Evolutionary conservation across 2,888 invertebrate species (phyloP).

Genomic region (Syrphus vitripennis): DNA sequence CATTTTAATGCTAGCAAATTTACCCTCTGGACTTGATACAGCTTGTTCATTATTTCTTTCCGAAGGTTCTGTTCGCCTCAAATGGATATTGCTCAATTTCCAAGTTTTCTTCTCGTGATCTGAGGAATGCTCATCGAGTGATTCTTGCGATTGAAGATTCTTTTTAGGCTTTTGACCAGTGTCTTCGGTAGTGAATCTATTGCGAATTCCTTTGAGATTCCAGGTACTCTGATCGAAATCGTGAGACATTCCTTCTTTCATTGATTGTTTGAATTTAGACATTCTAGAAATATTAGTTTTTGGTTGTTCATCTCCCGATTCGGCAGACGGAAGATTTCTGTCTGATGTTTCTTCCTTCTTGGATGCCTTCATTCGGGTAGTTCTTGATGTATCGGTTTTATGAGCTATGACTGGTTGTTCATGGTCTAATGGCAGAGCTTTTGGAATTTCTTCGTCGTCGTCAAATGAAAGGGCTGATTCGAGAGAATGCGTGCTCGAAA

Average conservation of each 20-base stretch:
- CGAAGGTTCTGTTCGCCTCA: not conserved
- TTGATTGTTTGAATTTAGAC: slow-evolving; percentile 36
- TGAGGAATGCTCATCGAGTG: slow-evolving; percentile 38
- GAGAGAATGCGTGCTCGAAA: no score
- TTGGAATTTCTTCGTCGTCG: no score
- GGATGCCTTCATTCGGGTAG: not conserved
- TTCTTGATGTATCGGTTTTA: not conserved
- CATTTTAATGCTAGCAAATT: slow-evolving; percentile 73
- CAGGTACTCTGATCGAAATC: slow-evolving; percentile 38
- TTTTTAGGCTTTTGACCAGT: slow-evolving; percentile 21
- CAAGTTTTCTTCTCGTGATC: slow-evolving; percentile 48
- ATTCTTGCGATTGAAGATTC: slow-evolving; percentile 24
- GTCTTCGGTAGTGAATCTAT: slow-evolving; percentile 38
- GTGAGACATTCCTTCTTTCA: slow-evolving; percentile 24
- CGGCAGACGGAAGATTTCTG: not conserved
- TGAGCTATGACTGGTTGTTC: not conserved
- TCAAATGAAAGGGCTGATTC: no score
- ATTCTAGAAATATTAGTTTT: slow-evolving; percentile 24
- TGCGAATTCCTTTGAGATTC: slow-evolving; percentile 53
- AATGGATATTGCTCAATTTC: slow-evolving; percentile 34
- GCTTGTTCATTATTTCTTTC: slow-evolving; percentile 12
- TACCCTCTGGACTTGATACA: slow-evolving; percentile 52
- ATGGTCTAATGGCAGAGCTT: not conserved
- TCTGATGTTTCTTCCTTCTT: not conserved
- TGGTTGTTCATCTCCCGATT: slow-evolving; percentile 4